Percentiles rank a stretch among this genome's conserved stretches.
These are phyloP conservation scores for Mesocentrotus franciscanus DNA, from an alignment of 53 echinoderm and acorn worm species.

Conservation along the genomic window DNA sequence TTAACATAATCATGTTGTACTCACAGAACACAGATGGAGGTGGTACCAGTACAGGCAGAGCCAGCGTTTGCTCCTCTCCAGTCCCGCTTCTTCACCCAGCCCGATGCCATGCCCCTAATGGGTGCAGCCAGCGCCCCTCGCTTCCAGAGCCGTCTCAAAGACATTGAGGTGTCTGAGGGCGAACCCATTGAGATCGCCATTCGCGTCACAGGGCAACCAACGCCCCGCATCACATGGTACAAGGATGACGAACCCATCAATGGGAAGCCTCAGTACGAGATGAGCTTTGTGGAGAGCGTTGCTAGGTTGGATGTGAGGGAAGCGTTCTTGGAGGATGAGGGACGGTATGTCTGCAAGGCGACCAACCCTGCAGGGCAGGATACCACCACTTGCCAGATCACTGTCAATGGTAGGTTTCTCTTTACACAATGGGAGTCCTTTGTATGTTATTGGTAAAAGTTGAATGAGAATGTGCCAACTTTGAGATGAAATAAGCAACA, in stretches of 20 bases:
- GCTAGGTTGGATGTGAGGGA: conserved; percentile 73
- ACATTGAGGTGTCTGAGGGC: conserved; percentile 72
- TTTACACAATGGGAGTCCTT: background rate
- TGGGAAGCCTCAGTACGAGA: conserved; percentile 73
- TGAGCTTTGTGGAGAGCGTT: conserved; percentile 69
- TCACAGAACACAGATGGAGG: conserved; percentile 63
- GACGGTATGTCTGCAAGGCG: conserved; percentile 80
- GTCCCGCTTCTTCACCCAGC: conserved; percentile 64
- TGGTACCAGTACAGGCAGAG: conserved; percentile 54
- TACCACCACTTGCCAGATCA: conserved; percentile 75
- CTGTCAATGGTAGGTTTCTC: conserved; percentile 78
- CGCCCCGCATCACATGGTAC: conserved; percentile 88
- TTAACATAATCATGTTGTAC: background rate
- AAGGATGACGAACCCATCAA: conserved; percentile 82
- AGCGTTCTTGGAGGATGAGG: conserved; percentile 79
- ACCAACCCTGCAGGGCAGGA: conserved; percentile 84
- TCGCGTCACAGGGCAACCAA: conserved; percentile 84
- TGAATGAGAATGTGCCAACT: background rate
- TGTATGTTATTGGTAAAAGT: background rate
- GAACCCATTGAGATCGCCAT: conserved; percentile 85
- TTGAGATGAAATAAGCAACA: background rate
- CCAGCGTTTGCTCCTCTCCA: conserved; percentile 67
- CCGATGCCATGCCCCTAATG: conserved; percentile 57
- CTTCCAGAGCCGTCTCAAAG: conserved; percentile 71
- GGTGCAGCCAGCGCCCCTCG: conserved; percentile 57